phyloP scores from a whole-genome alignment of 2,113 vertebrate species.

The Scomber scombrus region DNA sequence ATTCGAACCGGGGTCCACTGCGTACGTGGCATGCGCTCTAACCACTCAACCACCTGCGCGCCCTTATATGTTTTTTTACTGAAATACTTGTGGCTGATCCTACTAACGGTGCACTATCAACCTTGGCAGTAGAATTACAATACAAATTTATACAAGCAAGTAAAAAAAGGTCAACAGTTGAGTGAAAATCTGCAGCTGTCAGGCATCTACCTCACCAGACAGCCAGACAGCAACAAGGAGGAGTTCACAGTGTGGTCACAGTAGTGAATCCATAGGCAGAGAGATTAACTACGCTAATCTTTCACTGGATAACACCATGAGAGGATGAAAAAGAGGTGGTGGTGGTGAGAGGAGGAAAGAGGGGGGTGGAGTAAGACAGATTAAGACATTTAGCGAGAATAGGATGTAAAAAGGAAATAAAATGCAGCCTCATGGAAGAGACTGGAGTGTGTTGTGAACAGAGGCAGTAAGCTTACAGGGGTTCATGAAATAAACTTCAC shows the following conservation, averaged over 20 bases:
- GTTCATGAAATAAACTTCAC: slow-evolving; percentile 2
- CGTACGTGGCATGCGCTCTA: too few relatives aligned
- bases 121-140: slow-evolving; percentile 4
- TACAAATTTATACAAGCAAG: not conserved
- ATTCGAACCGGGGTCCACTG: too few relatives aligned
- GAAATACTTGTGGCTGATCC: not conserved
- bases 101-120: too few relatives aligned
- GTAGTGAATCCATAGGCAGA: slow-evolving; percentile 24
- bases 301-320: slow-evolving; percentile 39
- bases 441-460: not conserved
- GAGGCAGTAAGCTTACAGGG: not conserved
- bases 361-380: slow-evolving; percentile 3
- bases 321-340: slow-evolving; percentile 35
- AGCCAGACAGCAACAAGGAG: slow-evolving; percentile 26
- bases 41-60: too few relatives aligned
- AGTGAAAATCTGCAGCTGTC: slow-evolving; percentile 20
- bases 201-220: slow-evolving; percentile 28
- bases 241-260: slow-evolving; percentile 53
- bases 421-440: not conserved
- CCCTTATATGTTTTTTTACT: too few relatives aligned
- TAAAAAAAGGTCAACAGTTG: not conserved
- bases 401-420: slow-evolving; percentile 9
- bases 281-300: slow-evolving; percentile 55
- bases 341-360: not conserved
- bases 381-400: not conserved